Evolutionary conservation across 2,113 vertebrate species (phyloP).

Genomic region (Balaenoptera acutorostrata): DNA sequence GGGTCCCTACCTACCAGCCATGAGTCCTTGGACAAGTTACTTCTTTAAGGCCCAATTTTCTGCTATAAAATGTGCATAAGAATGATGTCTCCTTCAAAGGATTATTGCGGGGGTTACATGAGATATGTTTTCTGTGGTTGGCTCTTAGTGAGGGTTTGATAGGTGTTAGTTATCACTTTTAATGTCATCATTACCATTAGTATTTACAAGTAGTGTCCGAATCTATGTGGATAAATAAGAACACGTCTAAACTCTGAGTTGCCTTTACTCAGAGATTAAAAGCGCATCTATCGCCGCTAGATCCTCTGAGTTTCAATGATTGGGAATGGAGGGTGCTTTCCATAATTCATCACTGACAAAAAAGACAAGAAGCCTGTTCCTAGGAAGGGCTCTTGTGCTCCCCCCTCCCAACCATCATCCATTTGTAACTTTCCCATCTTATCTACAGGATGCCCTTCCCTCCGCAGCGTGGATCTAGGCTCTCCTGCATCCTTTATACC

Average conservation of each 20-base stretch:
- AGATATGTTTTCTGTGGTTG: background rate
- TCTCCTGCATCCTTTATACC: background rate
- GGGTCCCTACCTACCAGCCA: background rate
- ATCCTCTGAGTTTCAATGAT: background rate
- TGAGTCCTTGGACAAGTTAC: background rate
- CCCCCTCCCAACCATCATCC: background rate
- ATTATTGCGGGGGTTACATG: background rate
- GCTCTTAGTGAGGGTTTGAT: background rate
- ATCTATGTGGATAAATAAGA: background rate
- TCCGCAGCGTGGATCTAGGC: fast-evolving
- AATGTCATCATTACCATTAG: background rate
- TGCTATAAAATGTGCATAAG: background rate
- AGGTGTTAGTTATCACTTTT: background rate
- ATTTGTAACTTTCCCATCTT: background rate
- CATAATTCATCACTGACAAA: background rate
- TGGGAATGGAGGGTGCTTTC: background rate
- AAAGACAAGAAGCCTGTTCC: background rate
- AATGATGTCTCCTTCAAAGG: background rate
- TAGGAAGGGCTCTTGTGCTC: background rate
- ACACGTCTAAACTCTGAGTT: background rate
- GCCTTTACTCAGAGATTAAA: background rate
- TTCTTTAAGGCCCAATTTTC: background rate
- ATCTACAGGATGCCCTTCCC: background rate
- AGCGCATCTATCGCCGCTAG: no score
- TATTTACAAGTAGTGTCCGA: background rate